A percentile compares a stretch with the other conserved stretches of the same genome.
phyloP scores from a whole-genome alignment of 1,140 invertebrate species.

The Piezodorus guildinii region DNA sequence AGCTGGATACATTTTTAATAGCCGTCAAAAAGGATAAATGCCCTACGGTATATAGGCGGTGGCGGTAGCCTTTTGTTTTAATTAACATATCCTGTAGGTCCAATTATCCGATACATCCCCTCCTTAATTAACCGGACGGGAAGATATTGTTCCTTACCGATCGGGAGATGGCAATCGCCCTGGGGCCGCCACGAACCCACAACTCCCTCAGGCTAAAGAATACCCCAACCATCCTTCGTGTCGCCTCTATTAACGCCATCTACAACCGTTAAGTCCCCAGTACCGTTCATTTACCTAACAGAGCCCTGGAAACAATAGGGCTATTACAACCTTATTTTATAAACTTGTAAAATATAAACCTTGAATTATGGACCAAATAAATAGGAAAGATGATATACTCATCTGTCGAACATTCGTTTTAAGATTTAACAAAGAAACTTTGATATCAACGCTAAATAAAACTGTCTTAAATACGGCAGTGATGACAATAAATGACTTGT shows the following conservation, averaged over 20 bases:
- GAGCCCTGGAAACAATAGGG: no score
- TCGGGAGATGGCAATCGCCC: constrained; percentile 11
- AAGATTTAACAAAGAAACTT: no score
- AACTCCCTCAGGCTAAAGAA: neutral
- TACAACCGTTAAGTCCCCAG: no score
- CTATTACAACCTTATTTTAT: no score
- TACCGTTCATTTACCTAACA: no score
- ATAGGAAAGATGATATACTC: no score
- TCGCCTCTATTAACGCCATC: neutral
- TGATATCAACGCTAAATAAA: no score
- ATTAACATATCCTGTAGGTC: constrained; percentile 9
- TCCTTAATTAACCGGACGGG: neutral
- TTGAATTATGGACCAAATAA: no score
- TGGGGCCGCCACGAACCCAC: neutral
- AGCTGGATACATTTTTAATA: neutral
- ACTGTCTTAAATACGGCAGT: no score
- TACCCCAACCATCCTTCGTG: neutral
- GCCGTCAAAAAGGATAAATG: constrained; percentile 7
- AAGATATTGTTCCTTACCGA: constrained; percentile 12
- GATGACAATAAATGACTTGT: no score
- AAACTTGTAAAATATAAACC: no score
- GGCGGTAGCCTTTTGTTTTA: constrained; percentile 1
- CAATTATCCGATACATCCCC: constrained; percentile 8
- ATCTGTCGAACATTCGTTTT: no score
- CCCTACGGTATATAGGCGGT: neutral